A percentile compares a stretch with the other conserved stretches of the same genome.
Evolutionary conservation across 2,113 vertebrate genomes (phyloP).

Genomic region (Pungitius pungitius): DNA sequence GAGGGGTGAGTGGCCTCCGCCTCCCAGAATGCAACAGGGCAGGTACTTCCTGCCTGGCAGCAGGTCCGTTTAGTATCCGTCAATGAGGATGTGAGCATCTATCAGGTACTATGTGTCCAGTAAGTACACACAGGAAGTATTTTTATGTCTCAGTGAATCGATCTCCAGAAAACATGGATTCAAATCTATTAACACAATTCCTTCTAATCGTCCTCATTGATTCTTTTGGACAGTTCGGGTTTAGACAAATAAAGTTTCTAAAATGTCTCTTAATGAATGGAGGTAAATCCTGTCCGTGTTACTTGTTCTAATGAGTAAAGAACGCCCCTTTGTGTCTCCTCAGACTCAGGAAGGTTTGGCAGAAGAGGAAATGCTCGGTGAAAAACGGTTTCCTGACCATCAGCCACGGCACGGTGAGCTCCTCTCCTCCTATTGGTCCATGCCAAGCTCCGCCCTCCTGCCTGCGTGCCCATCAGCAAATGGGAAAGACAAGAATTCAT

Average conservation of each 20-base stretch:
- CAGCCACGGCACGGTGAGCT: conserved; percentile 92
- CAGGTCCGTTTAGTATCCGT: too few relatives aligned
- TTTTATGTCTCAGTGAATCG: too few relatives aligned
- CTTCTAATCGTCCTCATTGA: neutral
- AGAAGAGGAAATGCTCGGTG: conserved; percentile 95
- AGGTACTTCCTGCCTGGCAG: neutral
- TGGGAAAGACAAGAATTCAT: neutral
- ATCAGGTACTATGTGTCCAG: too few relatives aligned
- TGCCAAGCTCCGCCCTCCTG: conserved; percentile 18
- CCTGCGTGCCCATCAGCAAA: conserved; percentile 34
- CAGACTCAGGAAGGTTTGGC: conserved; percentile 97
- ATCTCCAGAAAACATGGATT: neutral
- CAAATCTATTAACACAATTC: neutral
- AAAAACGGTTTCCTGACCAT: conserved; percentile 95
- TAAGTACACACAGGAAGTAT: too few relatives aligned
- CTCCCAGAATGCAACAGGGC: conserved; percentile 7
- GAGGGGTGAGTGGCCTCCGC: conserved; percentile 85
- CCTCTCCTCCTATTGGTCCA: conserved; percentile 37
- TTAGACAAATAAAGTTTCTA: neutral
- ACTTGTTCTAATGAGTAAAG: too few relatives aligned
- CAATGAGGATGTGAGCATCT: too few relatives aligned
- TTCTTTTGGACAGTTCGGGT: too few relatives aligned
- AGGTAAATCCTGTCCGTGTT: too few relatives aligned
- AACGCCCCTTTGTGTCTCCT: neutral
- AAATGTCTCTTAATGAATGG: too few relatives aligned